These are phyloP conservation scores for Stichodactyla mertensii DNA, from an alignment of 64 coral and sea anemone genomes.

Conservation along the genomic window DNA sequence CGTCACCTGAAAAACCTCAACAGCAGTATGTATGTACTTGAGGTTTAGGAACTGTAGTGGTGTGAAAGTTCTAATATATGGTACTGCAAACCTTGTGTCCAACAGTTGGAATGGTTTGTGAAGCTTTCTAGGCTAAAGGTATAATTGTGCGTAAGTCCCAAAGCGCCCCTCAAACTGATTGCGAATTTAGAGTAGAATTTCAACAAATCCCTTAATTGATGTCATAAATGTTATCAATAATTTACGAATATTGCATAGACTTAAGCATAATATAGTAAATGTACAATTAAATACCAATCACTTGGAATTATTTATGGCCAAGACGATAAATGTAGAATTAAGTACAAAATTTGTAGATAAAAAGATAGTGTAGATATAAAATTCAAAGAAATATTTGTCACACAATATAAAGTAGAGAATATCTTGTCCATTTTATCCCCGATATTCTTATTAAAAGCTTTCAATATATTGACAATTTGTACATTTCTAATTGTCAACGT, in stretches of 20 bases:
- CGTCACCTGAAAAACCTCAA: no score
- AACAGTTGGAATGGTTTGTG: no score
- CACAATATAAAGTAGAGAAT: not conserved
- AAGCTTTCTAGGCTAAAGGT: no score
- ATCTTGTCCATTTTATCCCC: not conserved
- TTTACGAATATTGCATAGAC: not conserved
- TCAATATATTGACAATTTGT: not conserved
- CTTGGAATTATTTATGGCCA: constrained; percentile 12
- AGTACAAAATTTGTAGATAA: constrained; percentile 4
- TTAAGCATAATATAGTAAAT: not conserved
- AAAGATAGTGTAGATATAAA: constrained; percentile 7
- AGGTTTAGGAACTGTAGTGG: no score
- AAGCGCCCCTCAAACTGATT: not conserved
- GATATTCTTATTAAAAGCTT: not conserved
- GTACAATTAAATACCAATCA: not conserved
- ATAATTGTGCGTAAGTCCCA: not conserved
- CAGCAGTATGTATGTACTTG: no score
- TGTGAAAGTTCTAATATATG: no score
- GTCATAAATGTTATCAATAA: not conserved
- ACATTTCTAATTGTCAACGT: constrained; percentile 3
- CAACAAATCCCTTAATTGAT: not conserved
- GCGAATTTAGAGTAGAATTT: not conserved
- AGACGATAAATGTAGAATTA: constrained; percentile 12
- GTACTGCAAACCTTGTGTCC: no score
- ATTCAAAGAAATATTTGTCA: not conserved